Percentiles rank a stretch among this genome's conserved stretches.
phyloP scores from a whole-genome alignment of 2,113 vertebrate genomes.

The Pomatostomus ruficeps region DNA sequence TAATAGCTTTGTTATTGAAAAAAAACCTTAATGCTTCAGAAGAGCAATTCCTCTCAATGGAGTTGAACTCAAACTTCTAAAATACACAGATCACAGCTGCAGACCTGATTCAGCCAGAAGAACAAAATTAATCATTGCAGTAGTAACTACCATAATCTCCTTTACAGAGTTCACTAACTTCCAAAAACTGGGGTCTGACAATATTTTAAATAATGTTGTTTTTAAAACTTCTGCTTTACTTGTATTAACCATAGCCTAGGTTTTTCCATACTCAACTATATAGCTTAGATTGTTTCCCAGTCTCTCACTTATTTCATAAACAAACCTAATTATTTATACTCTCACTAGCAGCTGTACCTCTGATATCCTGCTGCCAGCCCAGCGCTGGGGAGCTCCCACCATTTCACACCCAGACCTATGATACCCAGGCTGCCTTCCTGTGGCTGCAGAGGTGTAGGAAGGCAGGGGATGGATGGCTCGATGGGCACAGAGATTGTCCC shows the following conservation, averaged over 20 bases:
- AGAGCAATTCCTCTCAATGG: not conserved
- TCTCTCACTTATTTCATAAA: not conserved
- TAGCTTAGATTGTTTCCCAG: not conserved
- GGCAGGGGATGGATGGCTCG: not conserved
- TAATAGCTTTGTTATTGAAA: not conserved
- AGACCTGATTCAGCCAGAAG: not conserved
- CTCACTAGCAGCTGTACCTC: not conserved
- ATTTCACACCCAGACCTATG: not conserved
- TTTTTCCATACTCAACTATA: not conserved
- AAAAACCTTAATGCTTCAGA: not conserved
- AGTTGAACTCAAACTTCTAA: not conserved
- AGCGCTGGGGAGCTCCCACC: not conserved
- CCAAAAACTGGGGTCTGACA: not conserved
- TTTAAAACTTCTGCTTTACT: not conserved
- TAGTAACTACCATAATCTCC: not conserved
- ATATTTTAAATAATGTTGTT: not conserved
- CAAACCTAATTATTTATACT: not conserved
- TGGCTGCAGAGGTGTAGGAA: not conserved
- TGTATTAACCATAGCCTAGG: not conserved
- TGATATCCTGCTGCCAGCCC: not conserved
- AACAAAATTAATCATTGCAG: not conserved
- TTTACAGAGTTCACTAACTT: not conserved
- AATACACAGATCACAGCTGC: not conserved
- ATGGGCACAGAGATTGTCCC: rapidly evolving
- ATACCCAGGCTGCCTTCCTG: not conserved